Percentiles rank a stretch among this genome's conserved stretches.
Evolutionary conservation across 2,888 invertebrate species (phyloP).

Genomic region (Tricholauxania praeusta): DNA sequence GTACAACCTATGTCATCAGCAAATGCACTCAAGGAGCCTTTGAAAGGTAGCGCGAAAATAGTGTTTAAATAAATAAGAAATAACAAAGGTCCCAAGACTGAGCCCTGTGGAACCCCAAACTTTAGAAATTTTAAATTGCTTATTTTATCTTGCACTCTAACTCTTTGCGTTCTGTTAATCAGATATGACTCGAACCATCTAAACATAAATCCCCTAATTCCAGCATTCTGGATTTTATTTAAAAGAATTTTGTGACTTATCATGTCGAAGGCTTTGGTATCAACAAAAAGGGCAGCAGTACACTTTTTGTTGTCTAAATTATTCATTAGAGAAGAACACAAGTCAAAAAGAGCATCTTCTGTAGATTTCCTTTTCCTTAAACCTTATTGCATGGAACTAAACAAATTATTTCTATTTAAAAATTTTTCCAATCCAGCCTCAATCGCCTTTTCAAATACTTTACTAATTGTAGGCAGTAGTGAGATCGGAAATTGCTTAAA

Average conservation of each 20-base stretch:
- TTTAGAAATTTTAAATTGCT: too few species aligned
- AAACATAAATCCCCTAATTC: too few species aligned
- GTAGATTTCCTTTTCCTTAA: background rate
- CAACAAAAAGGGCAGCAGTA: background rate
- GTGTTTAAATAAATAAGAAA: too few species aligned
- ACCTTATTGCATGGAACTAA: background rate
- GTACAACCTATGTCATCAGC: background rate
- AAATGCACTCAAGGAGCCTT: background rate
- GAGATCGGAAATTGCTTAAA: too few species aligned
- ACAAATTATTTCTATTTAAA: background rate
- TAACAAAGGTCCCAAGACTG: too few species aligned
- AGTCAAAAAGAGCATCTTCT: background rate
- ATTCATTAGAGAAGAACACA: background rate
- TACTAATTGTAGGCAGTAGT: background rate
- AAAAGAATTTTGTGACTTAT: background rate
- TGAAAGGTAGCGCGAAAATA: background rate
- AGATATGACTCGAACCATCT: too few species aligned
- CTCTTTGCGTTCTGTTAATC: too few species aligned
- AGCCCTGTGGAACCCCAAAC: too few species aligned
- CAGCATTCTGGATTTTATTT: too few species aligned
- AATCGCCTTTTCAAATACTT: background rate
- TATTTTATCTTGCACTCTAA: too few species aligned
- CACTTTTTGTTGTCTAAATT: background rate
- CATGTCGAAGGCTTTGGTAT: background rate
- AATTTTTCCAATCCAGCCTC: background rate